phyloP scores from a whole-genome alignment of 1,140 invertebrate genomes.

The Phthorimaea operculella region DNA sequence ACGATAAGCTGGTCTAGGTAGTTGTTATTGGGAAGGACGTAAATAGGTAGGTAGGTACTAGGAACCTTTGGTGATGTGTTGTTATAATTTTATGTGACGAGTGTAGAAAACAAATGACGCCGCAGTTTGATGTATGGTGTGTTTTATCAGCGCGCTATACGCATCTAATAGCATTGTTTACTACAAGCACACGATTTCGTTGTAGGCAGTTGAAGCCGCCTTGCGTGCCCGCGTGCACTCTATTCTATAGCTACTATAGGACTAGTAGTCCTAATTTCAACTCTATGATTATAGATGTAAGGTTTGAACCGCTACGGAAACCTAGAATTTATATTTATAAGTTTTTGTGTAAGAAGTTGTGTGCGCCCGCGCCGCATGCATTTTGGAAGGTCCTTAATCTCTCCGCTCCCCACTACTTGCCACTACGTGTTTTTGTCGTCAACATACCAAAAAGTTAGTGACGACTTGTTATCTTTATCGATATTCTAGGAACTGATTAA shows the following conservation, averaged over 20 bases:
- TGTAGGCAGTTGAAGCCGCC: conserved; percentile 46
- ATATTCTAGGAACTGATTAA: conserved; percentile 26
- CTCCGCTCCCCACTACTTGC: conserved; percentile 43
- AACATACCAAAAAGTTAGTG: conserved; percentile 55
- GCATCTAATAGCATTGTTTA: conserved; percentile 55
- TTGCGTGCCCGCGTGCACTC: conserved; percentile 33
- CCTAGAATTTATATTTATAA: conserved; percentile 24
- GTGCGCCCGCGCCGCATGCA: conserved; percentile 55
- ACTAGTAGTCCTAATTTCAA: conserved; percentile 9
- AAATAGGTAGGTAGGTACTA: too few species aligned
- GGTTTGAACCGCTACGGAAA: conserved; percentile 20
- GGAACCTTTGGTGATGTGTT: too few species aligned
- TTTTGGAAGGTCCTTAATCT: conserved; percentile 60
- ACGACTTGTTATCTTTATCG: conserved; percentile 31
- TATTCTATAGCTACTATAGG: conserved; percentile 28
- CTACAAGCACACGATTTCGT: conserved; percentile 45
- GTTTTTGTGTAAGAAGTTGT: conserved; percentile 45
- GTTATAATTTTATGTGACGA: too few species aligned
- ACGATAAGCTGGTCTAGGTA: too few species aligned
- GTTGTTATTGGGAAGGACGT: too few species aligned
- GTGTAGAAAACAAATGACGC: neutral
- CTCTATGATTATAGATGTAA: conserved; percentile 21
- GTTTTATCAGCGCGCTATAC: conserved; percentile 43
- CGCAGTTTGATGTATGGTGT: neutral
- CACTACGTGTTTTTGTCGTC: conserved; percentile 58